Conservation (phyloP, 2,797 vertebrate genomes). For the Pipistrellus kuhlii region DNA sequence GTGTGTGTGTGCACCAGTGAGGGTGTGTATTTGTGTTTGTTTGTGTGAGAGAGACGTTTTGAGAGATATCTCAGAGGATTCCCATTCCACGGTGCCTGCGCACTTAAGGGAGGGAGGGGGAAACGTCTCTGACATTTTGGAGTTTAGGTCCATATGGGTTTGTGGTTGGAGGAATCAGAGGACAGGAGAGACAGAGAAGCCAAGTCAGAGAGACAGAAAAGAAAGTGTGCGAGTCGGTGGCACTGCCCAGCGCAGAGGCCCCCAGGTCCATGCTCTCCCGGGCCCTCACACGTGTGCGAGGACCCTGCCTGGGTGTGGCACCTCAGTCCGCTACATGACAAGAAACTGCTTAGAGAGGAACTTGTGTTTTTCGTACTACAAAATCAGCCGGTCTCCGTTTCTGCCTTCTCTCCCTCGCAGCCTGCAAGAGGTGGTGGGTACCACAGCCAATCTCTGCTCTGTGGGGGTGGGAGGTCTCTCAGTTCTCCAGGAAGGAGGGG, state of each 20-base stretch:
- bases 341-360: slow-evolving; percentile 16
- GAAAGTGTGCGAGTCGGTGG: background rate
- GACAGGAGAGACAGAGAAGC: background rate
- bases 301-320: background rate
- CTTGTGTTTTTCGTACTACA: background rate
- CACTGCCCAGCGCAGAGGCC: background rate
- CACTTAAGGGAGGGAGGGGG: background rate
- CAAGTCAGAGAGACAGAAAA: background rate
- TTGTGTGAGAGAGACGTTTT: background rate
- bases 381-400: background rate
- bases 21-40: background rate
- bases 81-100: background rate
- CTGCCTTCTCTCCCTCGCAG: background rate
- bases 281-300: fast-evolving
- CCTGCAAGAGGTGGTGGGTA: background rate
- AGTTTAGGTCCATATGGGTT: background rate
- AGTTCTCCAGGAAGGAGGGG: background rate
- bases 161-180: no score
- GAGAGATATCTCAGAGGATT: background rate
- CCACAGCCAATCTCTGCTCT: background rate
- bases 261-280: background rate
- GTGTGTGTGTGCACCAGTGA: no score
- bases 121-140: background rate
- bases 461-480: background rate
- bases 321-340: background rate